Percentiles rank a stretch among this genome's conserved stretches.
Evolutionary conservation across 2,113 vertebrate species (phyloP).

Genomic region (Pholis gunnellus): DNA sequence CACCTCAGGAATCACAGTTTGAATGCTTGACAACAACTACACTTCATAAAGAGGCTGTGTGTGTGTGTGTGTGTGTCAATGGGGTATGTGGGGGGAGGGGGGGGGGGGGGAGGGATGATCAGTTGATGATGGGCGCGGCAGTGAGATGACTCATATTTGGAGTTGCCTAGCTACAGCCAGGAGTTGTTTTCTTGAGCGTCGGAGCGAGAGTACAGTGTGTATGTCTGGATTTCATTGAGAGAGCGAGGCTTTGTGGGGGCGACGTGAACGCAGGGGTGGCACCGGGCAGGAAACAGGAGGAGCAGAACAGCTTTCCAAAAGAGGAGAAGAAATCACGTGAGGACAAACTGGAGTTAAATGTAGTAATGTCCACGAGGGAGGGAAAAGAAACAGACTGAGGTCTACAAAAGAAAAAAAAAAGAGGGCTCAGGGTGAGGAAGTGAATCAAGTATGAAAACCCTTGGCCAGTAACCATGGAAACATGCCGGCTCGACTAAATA

Average conservation of each 20-base stretch:
- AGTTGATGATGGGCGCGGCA: constrained; percentile 78
- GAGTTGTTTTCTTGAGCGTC: constrained; percentile 81
- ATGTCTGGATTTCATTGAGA: constrained; percentile 81
- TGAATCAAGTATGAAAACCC: constrained; percentile 65
- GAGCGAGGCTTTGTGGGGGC: constrained; percentile 62
- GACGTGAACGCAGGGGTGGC: constrained; percentile 53
- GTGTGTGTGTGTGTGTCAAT: not conserved
- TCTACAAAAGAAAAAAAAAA: constrained; percentile 11
- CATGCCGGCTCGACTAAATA: constrained; percentile 59
- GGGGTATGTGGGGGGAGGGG: not conserved
- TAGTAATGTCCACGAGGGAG: constrained; percentile 47
- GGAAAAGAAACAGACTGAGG: not conserved
- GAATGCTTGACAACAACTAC: constrained; percentile 15
- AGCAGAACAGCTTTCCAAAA: constrained; percentile 48
- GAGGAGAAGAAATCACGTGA: constrained; percentile 56
- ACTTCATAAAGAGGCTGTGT: constrained; percentile 22
- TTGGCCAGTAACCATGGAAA: constrained; percentile 76
- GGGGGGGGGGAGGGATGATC: constrained; percentile 34
- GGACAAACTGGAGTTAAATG: constrained; percentile 59
- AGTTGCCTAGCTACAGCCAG: constrained; percentile 82
- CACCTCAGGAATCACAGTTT: not conserved
- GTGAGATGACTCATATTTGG: constrained; percentile 82
- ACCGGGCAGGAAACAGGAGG: constrained; percentile 67
- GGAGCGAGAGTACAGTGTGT: constrained; percentile 59
- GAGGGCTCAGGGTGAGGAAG: constrained; percentile 56